A percentile compares a stretch with the other conserved stretches of the same genome.
These are phyloP conservation scores for Dendronephthya gigantea DNA, from an alignment of 64 coral and sea anemone genomes.

Conservation along the genomic window DNA sequence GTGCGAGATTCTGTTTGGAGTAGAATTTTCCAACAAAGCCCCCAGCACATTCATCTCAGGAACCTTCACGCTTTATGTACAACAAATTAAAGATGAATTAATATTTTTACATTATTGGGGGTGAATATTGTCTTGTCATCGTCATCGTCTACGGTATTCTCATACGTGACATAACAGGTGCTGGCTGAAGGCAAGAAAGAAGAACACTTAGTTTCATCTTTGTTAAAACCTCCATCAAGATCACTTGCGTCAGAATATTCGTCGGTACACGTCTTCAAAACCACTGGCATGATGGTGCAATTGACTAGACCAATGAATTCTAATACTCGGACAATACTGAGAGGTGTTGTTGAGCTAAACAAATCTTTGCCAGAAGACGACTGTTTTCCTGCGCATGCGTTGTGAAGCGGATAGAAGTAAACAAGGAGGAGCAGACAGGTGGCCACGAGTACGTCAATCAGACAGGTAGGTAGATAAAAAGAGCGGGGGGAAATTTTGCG, in stretches of 20 bases:
- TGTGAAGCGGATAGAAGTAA: not conserved
- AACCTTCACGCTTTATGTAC: too few species aligned
- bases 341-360: too few species aligned
- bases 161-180: not conserved
- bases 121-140: not conserved
- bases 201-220: too few species aligned
- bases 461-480: not conserved
- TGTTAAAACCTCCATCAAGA: not conserved
- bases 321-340: not conserved
- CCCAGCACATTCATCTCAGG: too few species aligned
- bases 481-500: not conserved
- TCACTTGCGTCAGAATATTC: not conserved
- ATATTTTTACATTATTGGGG: not conserved
- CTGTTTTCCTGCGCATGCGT: not conserved
- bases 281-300: not conserved
- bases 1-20: too few species aligned
- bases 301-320: not conserved
- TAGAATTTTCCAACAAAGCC: too few species aligned
- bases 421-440: not conserved
- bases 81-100: too few species aligned
- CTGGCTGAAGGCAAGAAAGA: not conserved
- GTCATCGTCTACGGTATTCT: not conserved
- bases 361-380: not conserved
- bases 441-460: not conserved
- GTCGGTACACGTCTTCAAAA: not conserved